Evolutionary conservation across 2,888 invertebrate species (phyloP).

Genomic region (Spodoptera picta): DNA sequence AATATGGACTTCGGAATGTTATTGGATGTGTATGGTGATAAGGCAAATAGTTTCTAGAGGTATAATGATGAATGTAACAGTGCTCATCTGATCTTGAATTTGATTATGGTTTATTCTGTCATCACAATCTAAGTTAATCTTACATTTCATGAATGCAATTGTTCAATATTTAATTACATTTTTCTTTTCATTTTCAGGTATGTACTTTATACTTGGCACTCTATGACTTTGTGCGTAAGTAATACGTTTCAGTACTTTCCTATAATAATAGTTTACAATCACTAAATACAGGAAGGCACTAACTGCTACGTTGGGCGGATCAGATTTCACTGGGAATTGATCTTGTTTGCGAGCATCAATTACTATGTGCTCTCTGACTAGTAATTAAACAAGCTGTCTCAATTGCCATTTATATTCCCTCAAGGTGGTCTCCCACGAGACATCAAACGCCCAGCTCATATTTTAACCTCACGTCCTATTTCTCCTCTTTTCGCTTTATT

Average conservation of each 20-base stretch:
- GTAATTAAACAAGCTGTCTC: constrained; percentile 53
- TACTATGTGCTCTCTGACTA: constrained; percentile 37
- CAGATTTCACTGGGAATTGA: constrained; percentile 54
- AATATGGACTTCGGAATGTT: too few relatives aligned
- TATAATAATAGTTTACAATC: constrained; percentile 22
- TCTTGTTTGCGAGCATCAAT: constrained; percentile 55
- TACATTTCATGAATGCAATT: too few relatives aligned
- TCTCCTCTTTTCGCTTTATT: constrained; percentile 33
- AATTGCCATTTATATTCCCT: constrained; percentile 46
- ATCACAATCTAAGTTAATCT: too few relatives aligned
- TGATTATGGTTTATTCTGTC: too few relatives aligned
- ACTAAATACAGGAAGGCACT: constrained; percentile 38
- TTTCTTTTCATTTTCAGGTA: constrained; percentile 49
- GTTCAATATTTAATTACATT: constrained; percentile 2
- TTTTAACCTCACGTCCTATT: constrained; percentile 34
- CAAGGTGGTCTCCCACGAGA: constrained; percentile 46
- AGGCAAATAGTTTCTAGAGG: too few relatives aligned
- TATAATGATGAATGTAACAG: too few relatives aligned
- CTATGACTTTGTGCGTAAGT: constrained; percentile 1
- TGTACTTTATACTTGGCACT: constrained; percentile 19
- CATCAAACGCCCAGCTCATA: constrained; percentile 38
- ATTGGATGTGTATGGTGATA: too few relatives aligned
- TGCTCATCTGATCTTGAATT: too few relatives aligned
- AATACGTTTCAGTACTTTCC: not conserved
- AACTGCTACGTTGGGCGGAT: constrained; percentile 45